Evolutionary conservation across 2,113 vertebrate species (phyloP).

Genomic region (Podilymbus podiceps): DNA sequence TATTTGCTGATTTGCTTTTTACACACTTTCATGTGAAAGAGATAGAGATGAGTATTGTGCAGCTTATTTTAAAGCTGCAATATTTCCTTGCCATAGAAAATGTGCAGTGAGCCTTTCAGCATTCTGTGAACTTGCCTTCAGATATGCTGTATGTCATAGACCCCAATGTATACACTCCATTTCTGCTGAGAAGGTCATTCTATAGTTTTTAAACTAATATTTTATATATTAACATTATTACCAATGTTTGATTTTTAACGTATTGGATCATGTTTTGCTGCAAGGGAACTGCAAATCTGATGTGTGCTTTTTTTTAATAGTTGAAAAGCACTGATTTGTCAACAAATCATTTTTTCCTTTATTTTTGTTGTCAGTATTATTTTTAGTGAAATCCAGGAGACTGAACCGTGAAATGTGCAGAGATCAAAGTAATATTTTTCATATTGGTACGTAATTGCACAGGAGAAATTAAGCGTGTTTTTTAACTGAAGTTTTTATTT

Average conservation of each 20-base stretch:
- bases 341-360: conserved; percentile 55
- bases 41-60: conserved; percentile 78
- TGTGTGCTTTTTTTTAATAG: conserved; percentile 57
- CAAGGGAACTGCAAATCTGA: conserved; percentile 58
- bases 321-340: conserved; percentile 67
- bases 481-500: conserved; percentile 78
- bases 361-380: conserved; percentile 80
- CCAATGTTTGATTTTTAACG: conserved; percentile 52
- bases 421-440: conserved; percentile 70
- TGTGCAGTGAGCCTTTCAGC: conserved; percentile 84
- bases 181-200: conserved; percentile 71
- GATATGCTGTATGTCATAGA: conserved; percentile 46
- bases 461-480: conserved; percentile 68
- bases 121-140: conserved; percentile 73
- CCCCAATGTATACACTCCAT: conserved; percentile 58
- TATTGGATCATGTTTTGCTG: conserved; percentile 65
- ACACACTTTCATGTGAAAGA: conserved; percentile 84
- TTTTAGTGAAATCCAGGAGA: conserved; percentile 67
- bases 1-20: conserved; percentile 83
- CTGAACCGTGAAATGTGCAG: conserved; percentile 38
- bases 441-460: conserved; percentile 72
- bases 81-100: conserved; percentile 86
- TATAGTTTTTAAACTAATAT: conserved; percentile 79
- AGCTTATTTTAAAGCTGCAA: conserved; percentile 95
- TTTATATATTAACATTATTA: conserved; percentile 80